Evolutionary conservation across 2,888 invertebrate genomes (phyloP).

Genomic region (Drosophila austrosaltans): DNA sequence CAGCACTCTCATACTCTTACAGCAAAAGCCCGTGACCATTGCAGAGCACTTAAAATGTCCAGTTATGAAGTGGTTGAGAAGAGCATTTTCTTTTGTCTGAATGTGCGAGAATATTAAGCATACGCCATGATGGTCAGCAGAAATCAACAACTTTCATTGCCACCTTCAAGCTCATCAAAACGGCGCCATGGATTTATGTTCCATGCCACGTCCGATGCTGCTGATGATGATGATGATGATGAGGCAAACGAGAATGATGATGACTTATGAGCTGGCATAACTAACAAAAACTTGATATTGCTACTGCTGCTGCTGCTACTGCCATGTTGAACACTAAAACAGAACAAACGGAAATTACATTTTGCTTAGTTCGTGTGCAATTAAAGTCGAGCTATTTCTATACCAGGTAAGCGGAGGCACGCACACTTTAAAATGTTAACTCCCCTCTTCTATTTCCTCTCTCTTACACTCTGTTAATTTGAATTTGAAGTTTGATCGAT

Average conservation of each 20-base stretch:
- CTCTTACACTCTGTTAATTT: conserved; percentile 57
- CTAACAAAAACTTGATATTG: conserved; percentile 37
- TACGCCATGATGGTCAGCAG: conserved; percentile 51
- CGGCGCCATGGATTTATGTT: conserved; percentile 36
- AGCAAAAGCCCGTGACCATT: conserved; percentile 39
- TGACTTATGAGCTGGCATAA: conserved; percentile 52
- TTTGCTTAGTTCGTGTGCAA: conserved; percentile 62
- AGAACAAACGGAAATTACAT: conserved; percentile 69
- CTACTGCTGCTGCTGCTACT: too few species aligned
- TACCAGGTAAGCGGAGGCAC: conserved; percentile 3
- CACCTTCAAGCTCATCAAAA: conserved; percentile 30
- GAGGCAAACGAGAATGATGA: conserved; percentile 24
- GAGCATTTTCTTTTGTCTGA: conserved; percentile 40
- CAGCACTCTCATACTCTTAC: conserved; percentile 33
- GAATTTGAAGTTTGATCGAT: conserved; percentile 83
- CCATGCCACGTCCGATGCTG: conserved; percentile 8
- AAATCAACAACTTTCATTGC: conserved; percentile 26
- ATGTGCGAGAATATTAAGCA: conserved; percentile 56
- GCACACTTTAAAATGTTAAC: conserved; percentile 72
- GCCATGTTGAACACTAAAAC: too few species aligned
- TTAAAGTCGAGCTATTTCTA: conserved; percentile 49
- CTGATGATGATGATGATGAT: not conserved
- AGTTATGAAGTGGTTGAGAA: conserved; percentile 50
- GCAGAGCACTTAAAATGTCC: conserved; percentile 64
- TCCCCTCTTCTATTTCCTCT: not conserved